phyloP scores from a whole-genome alignment of 30 jellyfish, hydroid and myxozoan genomes.

The Hydractinia echinata region DNA sequence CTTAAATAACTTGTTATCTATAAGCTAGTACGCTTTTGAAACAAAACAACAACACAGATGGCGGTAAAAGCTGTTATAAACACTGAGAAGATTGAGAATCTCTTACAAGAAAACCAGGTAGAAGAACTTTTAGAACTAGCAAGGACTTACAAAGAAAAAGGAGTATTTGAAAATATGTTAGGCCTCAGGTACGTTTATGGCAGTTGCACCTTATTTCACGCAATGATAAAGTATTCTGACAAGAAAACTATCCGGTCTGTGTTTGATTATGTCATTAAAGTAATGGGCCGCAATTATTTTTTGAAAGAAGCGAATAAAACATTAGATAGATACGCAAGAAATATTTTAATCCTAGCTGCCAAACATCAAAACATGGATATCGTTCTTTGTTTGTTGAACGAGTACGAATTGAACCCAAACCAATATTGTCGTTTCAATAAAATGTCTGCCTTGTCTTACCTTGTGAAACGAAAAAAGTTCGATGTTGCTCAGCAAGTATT shows the following conservation, averaged over 20 bases:
- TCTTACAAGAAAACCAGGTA: not conserved
- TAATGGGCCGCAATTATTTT: not conserved
- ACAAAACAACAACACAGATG: no score
- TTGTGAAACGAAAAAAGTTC: not conserved
- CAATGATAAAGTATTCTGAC: not conserved
- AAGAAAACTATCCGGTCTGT: not conserved
- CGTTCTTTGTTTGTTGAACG: not conserved
- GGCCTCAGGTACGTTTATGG: not conserved
- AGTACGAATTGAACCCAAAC: constrained; percentile 2
- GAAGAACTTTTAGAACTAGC: not conserved
- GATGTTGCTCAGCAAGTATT: not conserved
- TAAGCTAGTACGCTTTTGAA: no score
- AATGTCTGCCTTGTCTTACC: constrained; percentile 16
- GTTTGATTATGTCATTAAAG: constrained; percentile 1
- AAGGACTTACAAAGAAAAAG: constrained; percentile 10
- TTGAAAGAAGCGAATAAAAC: not conserved
- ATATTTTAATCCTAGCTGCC: constrained; percentile 18
- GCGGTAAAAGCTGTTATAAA: not conserved
- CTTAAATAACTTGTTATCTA: no score
- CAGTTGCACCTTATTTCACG: constrained; percentile 1
- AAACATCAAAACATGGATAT: not conserved
- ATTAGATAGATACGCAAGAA: constrained; percentile 8
- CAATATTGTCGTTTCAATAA: constrained; percentile 8
- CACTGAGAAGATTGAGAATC: not conserved
- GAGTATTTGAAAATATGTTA: not conserved